phyloP scores from a whole-genome alignment of 2,113 vertebrate species.

The Epinephelus fuscoguttatus region DNA sequence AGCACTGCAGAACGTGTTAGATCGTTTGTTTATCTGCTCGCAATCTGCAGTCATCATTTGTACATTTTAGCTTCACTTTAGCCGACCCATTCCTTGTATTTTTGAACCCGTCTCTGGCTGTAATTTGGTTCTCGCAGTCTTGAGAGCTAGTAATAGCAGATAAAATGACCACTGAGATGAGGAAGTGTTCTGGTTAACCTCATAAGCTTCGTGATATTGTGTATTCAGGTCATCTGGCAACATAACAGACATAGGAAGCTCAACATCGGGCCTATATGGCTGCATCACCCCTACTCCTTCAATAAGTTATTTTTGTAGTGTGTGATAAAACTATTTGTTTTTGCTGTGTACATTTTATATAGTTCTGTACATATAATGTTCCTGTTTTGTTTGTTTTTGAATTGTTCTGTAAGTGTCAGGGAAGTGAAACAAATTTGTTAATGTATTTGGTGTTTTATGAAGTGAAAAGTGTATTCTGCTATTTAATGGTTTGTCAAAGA shows the following conservation, averaged over 20 bases:
- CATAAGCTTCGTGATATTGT: conserved; percentile 12
- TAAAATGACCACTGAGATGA: conserved; percentile 14
- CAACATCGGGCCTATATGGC: conserved; percentile 38
- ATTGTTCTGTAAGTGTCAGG: conserved; percentile 76
- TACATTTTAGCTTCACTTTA: conserved; percentile 1
- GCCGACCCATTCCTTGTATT: neutral
- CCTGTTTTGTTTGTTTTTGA: conserved; percentile 56
- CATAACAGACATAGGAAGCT: conserved; percentile 32
- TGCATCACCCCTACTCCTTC: conserved; percentile 62
- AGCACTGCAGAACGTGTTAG: conserved; percentile 25
- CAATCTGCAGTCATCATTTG: conserved; percentile 32
- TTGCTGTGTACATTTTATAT: conserved; percentile 68
- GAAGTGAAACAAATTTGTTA: conserved; percentile 73
- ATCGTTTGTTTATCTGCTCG: conserved; percentile 25
- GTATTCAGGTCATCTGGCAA: conserved; percentile 36
- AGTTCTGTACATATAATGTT: conserved; percentile 73
- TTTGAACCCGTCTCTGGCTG: conserved; percentile 15
- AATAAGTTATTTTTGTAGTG: conserved; percentile 69
- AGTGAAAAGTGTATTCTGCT: conserved; percentile 56
- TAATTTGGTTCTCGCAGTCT: conserved; percentile 6
- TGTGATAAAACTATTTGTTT: conserved; percentile 64
- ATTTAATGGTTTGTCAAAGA: conserved; percentile 61
- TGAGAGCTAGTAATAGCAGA: neutral
- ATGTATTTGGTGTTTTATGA: conserved; percentile 71
- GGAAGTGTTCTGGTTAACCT: conserved; percentile 42